Percentiles rank a stretch among this genome's conserved stretches.
Evolutionary conservation across 2,797 vertebrate species (phyloP).

Genomic region (Hemitrygon akajei): DNA sequence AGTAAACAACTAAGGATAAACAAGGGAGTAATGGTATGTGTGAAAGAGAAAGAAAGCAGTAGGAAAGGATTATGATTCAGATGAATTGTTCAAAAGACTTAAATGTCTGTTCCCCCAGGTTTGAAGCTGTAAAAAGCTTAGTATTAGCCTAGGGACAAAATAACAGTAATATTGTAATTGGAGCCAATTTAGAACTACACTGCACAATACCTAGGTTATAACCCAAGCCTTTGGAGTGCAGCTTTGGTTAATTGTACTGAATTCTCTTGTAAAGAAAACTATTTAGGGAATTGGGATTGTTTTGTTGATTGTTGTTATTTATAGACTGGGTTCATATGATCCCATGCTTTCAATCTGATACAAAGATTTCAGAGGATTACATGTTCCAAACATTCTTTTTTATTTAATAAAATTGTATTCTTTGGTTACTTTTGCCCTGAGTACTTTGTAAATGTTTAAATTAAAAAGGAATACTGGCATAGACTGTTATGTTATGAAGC

Average conservation of each 20-base stretch:
- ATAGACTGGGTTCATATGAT: background rate
- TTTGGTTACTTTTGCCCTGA: background rate
- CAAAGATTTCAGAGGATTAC: background rate
- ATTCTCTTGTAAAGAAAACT: conserved; percentile 7
- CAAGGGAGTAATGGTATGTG: background rate
- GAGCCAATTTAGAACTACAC: conserved; percentile 30
- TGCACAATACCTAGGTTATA: conserved; percentile 34
- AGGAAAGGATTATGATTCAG: background rate
- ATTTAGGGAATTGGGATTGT: conserved; percentile 29
- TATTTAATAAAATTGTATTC: background rate
- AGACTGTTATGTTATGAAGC: background rate
- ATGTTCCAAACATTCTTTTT: background rate
- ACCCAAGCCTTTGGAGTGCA: conserved; percentile 23
- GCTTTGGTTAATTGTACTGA: conserved; percentile 35
- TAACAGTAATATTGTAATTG: conserved; percentile 33
- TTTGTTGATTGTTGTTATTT: conserved; percentile 33
- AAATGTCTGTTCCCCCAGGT: background rate
- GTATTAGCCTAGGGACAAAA: conserved; percentile 27
- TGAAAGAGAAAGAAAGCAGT: background rate
- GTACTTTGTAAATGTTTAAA: background rate
- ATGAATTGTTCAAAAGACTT: background rate
- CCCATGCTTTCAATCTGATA: conserved; percentile 3
- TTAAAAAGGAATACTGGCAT: background rate
- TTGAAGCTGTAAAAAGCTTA: conserved; percentile 6
- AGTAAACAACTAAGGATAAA: background rate